These are phyloP conservation scores for Crocuta crocuta DNA, from an alignment of 2,113 vertebrate species.

Conservation along the genomic window DNA sequence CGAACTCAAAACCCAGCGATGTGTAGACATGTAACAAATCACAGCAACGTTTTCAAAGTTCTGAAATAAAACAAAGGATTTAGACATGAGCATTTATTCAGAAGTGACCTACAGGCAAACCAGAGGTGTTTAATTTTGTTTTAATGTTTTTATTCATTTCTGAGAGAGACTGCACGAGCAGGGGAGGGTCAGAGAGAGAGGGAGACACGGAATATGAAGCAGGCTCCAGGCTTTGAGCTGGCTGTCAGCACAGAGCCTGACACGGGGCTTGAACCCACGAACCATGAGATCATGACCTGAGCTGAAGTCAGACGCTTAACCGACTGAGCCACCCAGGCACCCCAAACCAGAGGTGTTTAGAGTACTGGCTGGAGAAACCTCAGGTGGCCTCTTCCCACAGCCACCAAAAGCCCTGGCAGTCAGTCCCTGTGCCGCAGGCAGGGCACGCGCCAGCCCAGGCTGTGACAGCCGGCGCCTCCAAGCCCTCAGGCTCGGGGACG, in stretches of 20 bases:
- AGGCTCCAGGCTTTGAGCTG: no score
- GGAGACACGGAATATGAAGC: no score
- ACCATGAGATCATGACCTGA: no score
- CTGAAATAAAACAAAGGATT: background rate
- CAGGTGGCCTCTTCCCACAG: background rate
- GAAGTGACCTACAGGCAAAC: background rate
- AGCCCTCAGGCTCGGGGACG: background rate
- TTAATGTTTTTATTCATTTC: no score
- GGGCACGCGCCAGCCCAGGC: background rate
- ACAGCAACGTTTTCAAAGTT: background rate
- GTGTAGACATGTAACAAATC: background rate
- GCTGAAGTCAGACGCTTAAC: no score
- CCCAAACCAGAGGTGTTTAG: background rate
- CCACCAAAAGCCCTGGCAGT: background rate
- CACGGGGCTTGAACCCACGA: no score
- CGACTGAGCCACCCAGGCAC: no score
- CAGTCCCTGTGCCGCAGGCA: background rate
- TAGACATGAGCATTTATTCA: background rate
- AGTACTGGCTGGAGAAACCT: background rate
- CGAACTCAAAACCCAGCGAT: background rate
- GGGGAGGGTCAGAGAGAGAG: no score
- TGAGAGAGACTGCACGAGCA: no score
- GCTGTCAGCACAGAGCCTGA: no score
- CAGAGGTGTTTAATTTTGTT: background rate
- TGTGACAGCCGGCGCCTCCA: background rate